These are phyloP conservation scores for Macheiramphus alcinus DNA, from an alignment of 2,113 vertebrate genomes.

Conservation along the genomic window DNA sequence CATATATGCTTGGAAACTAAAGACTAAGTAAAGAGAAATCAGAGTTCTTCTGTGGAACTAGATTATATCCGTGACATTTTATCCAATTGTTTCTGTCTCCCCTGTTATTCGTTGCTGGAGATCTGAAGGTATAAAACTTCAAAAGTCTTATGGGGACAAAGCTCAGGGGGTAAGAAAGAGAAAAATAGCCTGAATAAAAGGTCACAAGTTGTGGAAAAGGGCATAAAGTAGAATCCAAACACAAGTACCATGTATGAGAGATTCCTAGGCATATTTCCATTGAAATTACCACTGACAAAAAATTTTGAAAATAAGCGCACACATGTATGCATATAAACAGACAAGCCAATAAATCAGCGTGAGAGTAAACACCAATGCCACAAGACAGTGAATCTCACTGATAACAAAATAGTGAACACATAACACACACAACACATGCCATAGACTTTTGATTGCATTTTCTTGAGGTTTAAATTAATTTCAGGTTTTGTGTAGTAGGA, in stretches of 20 bases:
- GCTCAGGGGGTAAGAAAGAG: neutral
- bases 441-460: neutral
- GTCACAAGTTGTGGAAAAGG: constrained; percentile 24
- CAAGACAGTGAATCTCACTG: neutral
- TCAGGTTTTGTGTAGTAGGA: neutral
- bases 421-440: neutral
- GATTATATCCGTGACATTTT: constrained; percentile 27
- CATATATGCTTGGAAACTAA: neutral
- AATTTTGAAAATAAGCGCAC: neutral
- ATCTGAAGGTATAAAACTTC: constrained; percentile 33
- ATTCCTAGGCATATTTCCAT: neutral
- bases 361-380: neutral
- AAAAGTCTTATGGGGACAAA: constrained; percentile 27
- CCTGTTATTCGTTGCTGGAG: constrained; percentile 25
- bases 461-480: neutral
- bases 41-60: neutral
- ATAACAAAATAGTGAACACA: neutral
- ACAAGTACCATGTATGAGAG: neutral
- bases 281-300: neutral
- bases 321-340: neutral
- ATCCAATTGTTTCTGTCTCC: constrained; percentile 34
- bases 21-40: constrained; percentile 1
- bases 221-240: constrained; percentile 17
- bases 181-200: constrained; percentile 27
- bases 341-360: neutral